A percentile compares a stretch with the other conserved stretches of the same genome.
Evolutionary conservation across 2,113 vertebrate genomes (phyloP).

Genomic region (Ahaetulla prasina): DNA sequence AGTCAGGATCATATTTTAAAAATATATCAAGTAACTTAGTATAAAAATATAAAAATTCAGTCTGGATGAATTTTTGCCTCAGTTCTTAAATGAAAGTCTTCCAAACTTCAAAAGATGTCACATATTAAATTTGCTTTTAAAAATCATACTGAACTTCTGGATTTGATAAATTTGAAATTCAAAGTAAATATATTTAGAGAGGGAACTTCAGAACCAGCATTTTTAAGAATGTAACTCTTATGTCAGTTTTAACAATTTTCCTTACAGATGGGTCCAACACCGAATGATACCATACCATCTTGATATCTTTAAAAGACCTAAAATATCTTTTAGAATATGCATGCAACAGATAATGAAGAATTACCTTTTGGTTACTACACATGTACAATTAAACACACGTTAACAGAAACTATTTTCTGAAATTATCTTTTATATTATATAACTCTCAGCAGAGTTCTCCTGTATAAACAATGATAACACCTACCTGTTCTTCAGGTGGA

Average conservation of each 20-base stretch:
- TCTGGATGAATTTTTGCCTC: background rate
- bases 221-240: background rate
- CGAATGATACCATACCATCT: background rate
- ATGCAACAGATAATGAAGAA: background rate
- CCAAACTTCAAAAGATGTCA: background rate
- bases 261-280: background rate
- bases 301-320: background rate
- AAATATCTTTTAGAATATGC: background rate
- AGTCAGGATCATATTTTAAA: too few relatives aligned
- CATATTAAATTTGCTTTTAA: background rate
- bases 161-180: background rate
- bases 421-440: background rate
- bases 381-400: background rate
- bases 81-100: background rate
- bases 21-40: background rate
- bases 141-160: background rate
- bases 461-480: background rate
- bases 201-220: background rate
- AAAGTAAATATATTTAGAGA: background rate
- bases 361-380: too few relatives aligned
- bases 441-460: background rate
- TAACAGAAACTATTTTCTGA: background rate
- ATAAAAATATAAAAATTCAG: background rate
- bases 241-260: background rate
- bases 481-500: conserved; percentile 89